A percentile compares a stretch with the other conserved stretches of the same genome.
These are phyloP conservation scores for Orientallactaga sibirica DNA, from an alignment of 2,797 vertebrate species.

Conservation along the genomic window DNA sequence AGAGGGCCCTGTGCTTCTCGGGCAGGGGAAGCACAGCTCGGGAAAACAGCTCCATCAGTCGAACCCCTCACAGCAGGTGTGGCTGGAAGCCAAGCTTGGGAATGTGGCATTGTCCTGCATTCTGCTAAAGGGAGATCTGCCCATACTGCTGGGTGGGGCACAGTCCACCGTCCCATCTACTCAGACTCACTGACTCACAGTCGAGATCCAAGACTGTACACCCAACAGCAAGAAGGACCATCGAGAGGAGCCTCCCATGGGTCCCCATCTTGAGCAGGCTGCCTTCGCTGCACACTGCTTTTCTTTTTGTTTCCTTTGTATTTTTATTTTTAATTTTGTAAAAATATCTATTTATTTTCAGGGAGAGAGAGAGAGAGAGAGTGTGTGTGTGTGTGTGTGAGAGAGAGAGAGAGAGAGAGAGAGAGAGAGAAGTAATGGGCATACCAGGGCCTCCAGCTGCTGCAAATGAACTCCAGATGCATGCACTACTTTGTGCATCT, in stretches of 20 bases:
- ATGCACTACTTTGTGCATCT: no score
- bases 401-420: no score
- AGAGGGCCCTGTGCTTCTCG: background rate
- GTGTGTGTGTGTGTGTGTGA: no score
- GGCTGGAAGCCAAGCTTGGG: conserved; percentile 1
- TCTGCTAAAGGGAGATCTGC: background rate
- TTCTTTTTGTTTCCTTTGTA: no score
- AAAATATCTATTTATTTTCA: no score
- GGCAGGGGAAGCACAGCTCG: background rate
- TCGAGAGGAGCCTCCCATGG: background rate
- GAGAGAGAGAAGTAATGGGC: no score
- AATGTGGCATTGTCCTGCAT: background rate
- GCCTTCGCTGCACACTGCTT: no score
- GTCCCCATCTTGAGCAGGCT: background rate
- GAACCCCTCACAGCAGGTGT: background rate
- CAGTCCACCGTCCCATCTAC: background rate
- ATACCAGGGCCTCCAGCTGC: no score
- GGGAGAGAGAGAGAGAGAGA: no score
- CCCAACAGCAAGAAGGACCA: background rate
- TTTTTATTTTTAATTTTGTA: no score
- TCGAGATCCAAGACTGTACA: background rate
- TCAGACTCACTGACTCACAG: background rate
- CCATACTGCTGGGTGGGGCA: background rate
- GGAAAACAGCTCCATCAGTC: background rate
- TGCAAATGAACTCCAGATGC: no score